Evolutionary conservation across 1,140 invertebrate genomes (phyloP).

Genomic region (Pogonomyrmex barbatus): DNA sequence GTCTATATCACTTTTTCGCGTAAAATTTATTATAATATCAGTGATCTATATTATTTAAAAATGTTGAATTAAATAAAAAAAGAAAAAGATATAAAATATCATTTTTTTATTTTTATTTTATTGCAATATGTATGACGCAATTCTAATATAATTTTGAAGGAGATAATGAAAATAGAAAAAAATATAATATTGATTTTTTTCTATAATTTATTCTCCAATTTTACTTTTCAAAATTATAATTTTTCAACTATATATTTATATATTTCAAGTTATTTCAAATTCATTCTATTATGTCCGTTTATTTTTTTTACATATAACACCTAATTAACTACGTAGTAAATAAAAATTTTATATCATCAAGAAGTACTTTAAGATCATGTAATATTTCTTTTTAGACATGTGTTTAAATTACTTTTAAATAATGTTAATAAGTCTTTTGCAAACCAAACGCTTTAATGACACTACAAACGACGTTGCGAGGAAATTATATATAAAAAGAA

Average conservation of each 20-base stretch:
- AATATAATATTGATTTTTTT: not conserved
- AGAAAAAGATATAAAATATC: not conserved
- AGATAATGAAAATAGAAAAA: not conserved
- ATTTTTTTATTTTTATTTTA: not conserved
- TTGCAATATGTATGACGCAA: not conserved
- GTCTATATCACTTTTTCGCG: not conserved
- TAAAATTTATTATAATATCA: not conserved
- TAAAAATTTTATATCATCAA: not conserved
- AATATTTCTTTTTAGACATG: not conserved
- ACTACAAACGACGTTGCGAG: not conserved
- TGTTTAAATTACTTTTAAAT: not conserved
- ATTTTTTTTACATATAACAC: not conserved
- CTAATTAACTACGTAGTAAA: not conserved
- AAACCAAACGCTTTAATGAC: not conserved
- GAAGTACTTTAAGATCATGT: slow-evolving; percentile 3
- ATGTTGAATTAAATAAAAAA: not conserved
- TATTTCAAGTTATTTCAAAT: slow-evolving; percentile 9
- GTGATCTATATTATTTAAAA: not conserved
- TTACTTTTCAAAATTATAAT: not conserved
- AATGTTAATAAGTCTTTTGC: slow-evolving; percentile 25
- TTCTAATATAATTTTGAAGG: not conserved
- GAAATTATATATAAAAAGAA: not conserved
- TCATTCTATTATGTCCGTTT: not conserved
- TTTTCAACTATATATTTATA: not conserved
- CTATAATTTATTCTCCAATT: not conserved